Conservation (phyloP, 53 echinoderm and acorn worm genomes). For the Paracentrotus lividus region DNA sequence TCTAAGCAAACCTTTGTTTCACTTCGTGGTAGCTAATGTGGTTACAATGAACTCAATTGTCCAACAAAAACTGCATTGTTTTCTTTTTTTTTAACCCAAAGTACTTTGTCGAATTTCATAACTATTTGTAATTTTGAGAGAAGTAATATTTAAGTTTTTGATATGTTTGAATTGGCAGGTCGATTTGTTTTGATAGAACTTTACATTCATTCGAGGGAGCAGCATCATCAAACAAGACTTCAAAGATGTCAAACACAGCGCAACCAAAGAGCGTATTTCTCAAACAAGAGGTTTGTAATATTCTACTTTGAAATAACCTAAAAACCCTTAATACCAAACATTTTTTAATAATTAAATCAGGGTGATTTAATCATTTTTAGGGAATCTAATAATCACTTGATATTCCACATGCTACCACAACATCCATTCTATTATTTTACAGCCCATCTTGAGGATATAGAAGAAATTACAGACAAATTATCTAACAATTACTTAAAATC, state of each 20-base stretch:
- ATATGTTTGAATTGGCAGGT: neutral
- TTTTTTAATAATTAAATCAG: neutral
- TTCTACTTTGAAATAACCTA: neutral
- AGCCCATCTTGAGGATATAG: too few relatives aligned
- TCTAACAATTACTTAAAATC: too few relatives aligned
- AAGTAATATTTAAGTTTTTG: neutral
- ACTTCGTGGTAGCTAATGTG: too few relatives aligned
- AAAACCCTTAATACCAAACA: neutral
- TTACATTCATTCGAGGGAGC: neutral
- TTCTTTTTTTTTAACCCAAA: too few relatives aligned
- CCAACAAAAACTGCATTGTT: too few relatives aligned
- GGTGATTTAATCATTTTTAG: neutral
- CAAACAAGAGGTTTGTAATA: constrained; percentile 53
- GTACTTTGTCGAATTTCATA: neutral
- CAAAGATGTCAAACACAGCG: constrained; percentile 13
- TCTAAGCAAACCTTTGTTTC: too few relatives aligned
- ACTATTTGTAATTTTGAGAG: neutral
- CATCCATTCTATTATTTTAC: too few relatives aligned
- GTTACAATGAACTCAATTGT: too few relatives aligned
- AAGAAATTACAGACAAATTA: too few relatives aligned
- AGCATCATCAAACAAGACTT: neutral
- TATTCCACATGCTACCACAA: too few relatives aligned
- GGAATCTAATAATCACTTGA: neutral
- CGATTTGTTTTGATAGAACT: neutral
- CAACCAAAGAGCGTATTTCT: constrained; percentile 16